Evolutionary conservation across 1,140 invertebrate species (phyloP).

Genomic region (Leptestheria dahalacensis): DNA sequence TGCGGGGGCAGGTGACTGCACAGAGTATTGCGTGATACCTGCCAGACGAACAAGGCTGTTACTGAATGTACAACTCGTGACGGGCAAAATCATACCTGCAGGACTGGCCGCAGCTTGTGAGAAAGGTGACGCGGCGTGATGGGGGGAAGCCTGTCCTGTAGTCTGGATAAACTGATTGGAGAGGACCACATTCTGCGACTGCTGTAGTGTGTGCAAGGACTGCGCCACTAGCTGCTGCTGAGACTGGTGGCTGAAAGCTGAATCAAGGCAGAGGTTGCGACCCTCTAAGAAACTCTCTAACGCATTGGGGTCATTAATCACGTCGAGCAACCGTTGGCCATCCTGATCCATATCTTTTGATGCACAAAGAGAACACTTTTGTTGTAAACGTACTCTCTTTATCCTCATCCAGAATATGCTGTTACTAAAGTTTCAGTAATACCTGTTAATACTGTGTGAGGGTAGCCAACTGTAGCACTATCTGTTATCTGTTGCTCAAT

Average conservation of each 20-base stretch:
- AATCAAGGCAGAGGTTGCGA: slow-evolving; percentile 16
- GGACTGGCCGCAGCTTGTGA: slow-evolving; percentile 14
- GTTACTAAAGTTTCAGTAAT: too few species aligned
- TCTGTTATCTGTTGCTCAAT: too few species aligned
- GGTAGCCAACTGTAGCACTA: too few species aligned
- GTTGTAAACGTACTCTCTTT: too few species aligned
- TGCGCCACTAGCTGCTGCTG: background rate
- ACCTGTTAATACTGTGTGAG: too few species aligned
- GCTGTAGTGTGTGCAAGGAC: background rate
- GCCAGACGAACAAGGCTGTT: too few species aligned
- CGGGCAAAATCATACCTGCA: slow-evolving; percentile 2
- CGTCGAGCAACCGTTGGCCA: slow-evolving; percentile 29
- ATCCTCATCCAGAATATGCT: too few species aligned
- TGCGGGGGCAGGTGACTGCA: slow-evolving; percentile 16
- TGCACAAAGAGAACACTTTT: background rate
- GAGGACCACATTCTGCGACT: slow-evolving; percentile 18
- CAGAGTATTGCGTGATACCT: slow-evolving; percentile 13
- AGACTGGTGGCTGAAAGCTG: slow-evolving; percentile 2
- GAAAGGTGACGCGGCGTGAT: slow-evolving; percentile 19
- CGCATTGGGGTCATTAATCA: slow-evolving; percentile 28
- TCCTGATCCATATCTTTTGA: slow-evolving; percentile 30
- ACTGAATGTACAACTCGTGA: too few species aligned
- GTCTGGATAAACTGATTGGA: slow-evolving; percentile 3
- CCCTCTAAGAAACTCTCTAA: slow-evolving; percentile 27
- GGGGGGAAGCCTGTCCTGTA: slow-evolving; percentile 17